phyloP scores from a whole-genome alignment of 37 sponge, comb jelly and placozoan species.

The Aphrocallistes beatrix region DNA sequence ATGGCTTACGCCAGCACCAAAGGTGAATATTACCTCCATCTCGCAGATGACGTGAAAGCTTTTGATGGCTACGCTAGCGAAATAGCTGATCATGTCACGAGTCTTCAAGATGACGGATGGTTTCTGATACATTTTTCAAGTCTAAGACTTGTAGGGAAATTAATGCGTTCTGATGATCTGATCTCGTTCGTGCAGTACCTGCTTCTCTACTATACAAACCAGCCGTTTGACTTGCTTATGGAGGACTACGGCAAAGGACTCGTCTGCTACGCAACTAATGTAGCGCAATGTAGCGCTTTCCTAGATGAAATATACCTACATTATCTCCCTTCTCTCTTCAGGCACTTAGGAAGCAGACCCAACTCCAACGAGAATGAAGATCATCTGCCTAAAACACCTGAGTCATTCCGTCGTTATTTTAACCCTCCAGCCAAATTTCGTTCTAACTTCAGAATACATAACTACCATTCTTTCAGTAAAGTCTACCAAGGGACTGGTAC shows the following conservation, averaged over 20 bases:
- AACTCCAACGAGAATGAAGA: too few relatives aligned
- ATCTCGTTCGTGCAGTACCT: conserved; percentile 3
- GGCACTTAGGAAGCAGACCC: not conserved
- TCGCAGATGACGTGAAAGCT: conserved; percentile 25
- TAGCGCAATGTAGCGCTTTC: not conserved
- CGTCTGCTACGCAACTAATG: not conserved
- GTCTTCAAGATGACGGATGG: conserved; percentile 10
- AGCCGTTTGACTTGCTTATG: conserved; percentile 18
- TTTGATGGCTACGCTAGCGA: not conserved
- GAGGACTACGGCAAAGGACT: not conserved
- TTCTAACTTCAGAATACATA: not conserved
- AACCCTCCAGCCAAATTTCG: not conserved
- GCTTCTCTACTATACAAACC: conserved; percentile 12
- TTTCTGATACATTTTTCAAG: not conserved
- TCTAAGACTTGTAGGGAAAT: conserved; percentile 21
- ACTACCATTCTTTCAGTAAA: not conserved
- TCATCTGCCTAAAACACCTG: too few relatives aligned
- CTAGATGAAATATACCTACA: not conserved
- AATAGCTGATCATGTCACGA: not conserved
- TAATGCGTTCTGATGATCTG: not conserved
- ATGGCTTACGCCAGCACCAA: not conserved
- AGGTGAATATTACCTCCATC: conserved; percentile 22
- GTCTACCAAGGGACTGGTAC: not conserved
- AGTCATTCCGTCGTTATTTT: not conserved
- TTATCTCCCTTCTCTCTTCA: not conserved